Conservation (phyloP, 1,140 invertebrate species). For the Melanaphis sacchari region DNA sequence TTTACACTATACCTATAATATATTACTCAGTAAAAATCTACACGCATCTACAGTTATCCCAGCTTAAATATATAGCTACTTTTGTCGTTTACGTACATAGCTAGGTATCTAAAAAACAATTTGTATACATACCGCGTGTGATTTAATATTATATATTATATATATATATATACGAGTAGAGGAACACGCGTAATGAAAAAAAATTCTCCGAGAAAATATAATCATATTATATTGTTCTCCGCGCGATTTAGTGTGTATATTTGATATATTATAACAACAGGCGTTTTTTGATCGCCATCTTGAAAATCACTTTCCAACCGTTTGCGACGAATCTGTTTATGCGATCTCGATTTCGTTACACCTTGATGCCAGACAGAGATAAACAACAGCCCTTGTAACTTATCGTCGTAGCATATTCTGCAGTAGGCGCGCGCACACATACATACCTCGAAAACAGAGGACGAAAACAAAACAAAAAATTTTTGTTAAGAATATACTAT, state of each 20-base stretch:
- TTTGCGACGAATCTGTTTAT: not conserved
- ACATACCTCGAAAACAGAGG: not conserved
- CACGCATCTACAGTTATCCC: not conserved
- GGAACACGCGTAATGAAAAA: not conserved
- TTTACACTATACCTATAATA: not conserved
- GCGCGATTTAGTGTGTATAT: not conserved
- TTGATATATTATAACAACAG: not conserved
- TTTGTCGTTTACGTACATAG: not conserved
- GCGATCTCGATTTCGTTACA: not conserved
- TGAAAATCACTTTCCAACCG: not conserved
- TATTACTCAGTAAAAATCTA: not conserved
- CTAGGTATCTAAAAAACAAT: not conserved
- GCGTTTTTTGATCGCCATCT: conserved; percentile 4
- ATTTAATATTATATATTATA: not conserved
- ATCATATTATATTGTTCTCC: not conserved
- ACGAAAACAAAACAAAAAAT: not conserved
- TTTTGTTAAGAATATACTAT: not conserved
- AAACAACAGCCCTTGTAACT: not conserved
- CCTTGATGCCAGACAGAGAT: not conserved
- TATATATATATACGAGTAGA: too few species aligned
- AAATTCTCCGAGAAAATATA: not conserved
- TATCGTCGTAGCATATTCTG: not conserved
- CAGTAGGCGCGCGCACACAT: not conserved
- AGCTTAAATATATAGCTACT: not conserved
- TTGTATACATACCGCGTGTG: not conserved